Conservation (phyloP, 1,140 invertebrate genomes). For the Lanistes nyassanus region DNA sequence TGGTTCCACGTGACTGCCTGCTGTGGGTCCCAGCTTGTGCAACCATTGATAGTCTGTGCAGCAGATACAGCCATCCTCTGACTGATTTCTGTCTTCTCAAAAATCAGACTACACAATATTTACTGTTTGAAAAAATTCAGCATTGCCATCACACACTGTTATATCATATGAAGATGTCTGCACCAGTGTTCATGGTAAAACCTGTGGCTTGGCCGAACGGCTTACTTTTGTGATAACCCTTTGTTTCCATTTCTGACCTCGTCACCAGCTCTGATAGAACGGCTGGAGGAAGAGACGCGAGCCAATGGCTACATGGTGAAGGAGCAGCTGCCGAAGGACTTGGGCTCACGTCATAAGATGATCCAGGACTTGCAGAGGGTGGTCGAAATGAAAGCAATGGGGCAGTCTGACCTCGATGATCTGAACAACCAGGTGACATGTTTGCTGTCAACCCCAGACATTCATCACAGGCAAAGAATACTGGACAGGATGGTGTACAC, state of each 20-base stretch:
- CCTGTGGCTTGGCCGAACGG: too few relatives aligned
- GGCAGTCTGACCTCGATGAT: slow-evolving; percentile 75
- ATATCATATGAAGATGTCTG: too few relatives aligned
- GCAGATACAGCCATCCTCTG: too few relatives aligned
- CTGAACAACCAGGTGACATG: slow-evolving; percentile 73
- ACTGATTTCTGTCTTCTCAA: too few relatives aligned
- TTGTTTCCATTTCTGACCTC: neutral
- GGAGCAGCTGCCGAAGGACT: slow-evolving; percentile 82
- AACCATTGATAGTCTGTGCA: too few relatives aligned
- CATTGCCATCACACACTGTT: too few relatives aligned
- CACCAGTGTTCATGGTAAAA: too few relatives aligned
- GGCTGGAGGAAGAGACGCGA: slow-evolving; percentile 81
- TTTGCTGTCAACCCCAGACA: neutral
- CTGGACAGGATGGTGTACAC: neutral
- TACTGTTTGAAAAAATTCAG: too few relatives aligned
- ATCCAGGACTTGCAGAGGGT: slow-evolving; percentile 78
- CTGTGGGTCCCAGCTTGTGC: too few relatives aligned
- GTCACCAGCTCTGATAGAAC: slow-evolving; percentile 69
- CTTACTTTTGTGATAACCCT: neutral
- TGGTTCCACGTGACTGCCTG: too few relatives aligned
- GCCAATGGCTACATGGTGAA: slow-evolving; percentile 80
- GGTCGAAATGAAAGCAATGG: slow-evolving; percentile 75
- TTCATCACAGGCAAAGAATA: neutral
- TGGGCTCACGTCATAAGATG: slow-evolving; percentile 73
- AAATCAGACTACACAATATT: too few relatives aligned